Evolutionary conservation across 2,888 invertebrate species (phyloP), one percentile per base, ranked within the genome.

Genomic region (Microctonus aethiopoides): DNA sequence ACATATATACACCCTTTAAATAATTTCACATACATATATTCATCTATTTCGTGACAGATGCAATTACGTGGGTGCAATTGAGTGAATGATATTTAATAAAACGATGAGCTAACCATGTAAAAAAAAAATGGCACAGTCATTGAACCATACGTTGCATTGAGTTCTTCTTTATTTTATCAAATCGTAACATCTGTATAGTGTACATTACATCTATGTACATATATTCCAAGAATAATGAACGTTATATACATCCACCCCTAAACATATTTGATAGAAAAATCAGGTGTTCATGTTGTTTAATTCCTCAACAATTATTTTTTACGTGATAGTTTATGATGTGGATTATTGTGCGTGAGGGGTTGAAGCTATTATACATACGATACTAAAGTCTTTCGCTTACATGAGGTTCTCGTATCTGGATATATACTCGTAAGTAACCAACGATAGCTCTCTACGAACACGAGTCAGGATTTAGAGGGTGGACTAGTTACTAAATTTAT

Each of bases 261-360:
- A 67, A 57, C 59, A 64, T 69, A 57, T 46, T 41, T 24, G 5
- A 56, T 34, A 46, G 34, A 26, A 16, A 24, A 60, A 65, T 69
- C 69, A 69, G 69, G 69, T 69, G 69, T 69, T 26, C 59, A 26
- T 34, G 36, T 41, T 59, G 59, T 52, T 60, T 69, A 69, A 69
- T 69, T 59, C 68, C 54, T 63, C 9, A 52, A 69, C 60, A 36
- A 54, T 32, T 34, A 32, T 65, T 13, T 41, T 24, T 22, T 22
- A 29, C 26, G 20, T n/a, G 29, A 26, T 32, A 56, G 36, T 22
- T 24, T 3, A 32, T 24, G 24, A 13, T 24, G 26, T 52, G 54
- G 61, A 52, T 68, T 61, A 62, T 20, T 36, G 22, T 16, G 10
- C 10, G n/a, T 57, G 20, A 10, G 10, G 32, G 57, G 66, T 34